These are phyloP conservation scores for Doris montereyensis DNA, from an alignment of 2,888 invertebrate species.

Conservation along the genomic window DNA sequence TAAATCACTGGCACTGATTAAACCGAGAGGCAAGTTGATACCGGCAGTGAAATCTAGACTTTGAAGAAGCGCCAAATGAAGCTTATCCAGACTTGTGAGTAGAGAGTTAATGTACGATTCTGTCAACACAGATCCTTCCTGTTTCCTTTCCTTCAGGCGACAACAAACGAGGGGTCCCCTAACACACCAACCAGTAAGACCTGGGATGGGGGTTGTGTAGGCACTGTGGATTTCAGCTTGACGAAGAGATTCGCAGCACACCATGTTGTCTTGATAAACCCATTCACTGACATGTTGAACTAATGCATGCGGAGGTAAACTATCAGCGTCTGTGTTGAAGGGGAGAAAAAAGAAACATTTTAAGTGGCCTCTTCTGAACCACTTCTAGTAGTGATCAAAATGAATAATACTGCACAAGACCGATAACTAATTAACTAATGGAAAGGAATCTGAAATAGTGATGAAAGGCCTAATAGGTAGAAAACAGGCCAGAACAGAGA, in stretches of 20 bases:
- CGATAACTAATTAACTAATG: too few relatives aligned
- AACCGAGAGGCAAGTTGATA: conserved; percentile 45
- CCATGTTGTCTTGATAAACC: conserved; percentile 61
- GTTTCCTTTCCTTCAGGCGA: conserved; percentile 28
- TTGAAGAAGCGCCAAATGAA: conserved; percentile 60
- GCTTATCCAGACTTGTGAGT: conserved; percentile 54
- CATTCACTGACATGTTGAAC: conserved; percentile 63
- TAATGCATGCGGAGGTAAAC: conserved; percentile 54
- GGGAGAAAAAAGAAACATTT: too few relatives aligned
- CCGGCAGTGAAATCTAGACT: conserved; percentile 52
- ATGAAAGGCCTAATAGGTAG: too few relatives aligned
- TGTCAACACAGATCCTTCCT: background rate
- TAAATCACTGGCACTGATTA: conserved; percentile 43
- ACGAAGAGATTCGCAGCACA: conserved; percentile 65
- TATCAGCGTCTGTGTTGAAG: conserved; percentile 57
- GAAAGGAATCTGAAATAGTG: too few relatives aligned
- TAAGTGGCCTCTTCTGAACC: too few relatives aligned
- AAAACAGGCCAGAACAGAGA: too few relatives aligned
- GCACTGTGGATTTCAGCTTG: conserved; percentile 58
- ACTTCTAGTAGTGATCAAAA: too few relatives aligned
- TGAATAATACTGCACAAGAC: too few relatives aligned
- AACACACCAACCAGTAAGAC: conserved; percentile 66
- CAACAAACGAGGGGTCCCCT: conserved; percentile 56
- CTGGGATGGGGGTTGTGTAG: conserved; percentile 62
- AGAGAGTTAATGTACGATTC: conserved; percentile 41